Evolutionary conservation across 1,140 invertebrate species (phyloP), one percentile per base, ranked within the genome.

Genomic region (Rhopalosiphum maidis): DNA sequence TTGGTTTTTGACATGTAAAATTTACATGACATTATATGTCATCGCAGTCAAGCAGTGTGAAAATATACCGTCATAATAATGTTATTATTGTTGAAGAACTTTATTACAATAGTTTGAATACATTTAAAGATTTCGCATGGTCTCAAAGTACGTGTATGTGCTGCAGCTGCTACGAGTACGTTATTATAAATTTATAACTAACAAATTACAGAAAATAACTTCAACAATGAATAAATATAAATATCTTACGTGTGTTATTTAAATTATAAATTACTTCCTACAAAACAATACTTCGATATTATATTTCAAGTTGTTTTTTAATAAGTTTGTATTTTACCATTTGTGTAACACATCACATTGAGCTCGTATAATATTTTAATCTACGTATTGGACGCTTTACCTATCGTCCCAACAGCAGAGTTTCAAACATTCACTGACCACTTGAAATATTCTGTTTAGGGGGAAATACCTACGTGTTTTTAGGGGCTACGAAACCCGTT

Each of bases 61-160:
- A 11, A 87, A 46, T 48, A 46, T 22, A 46, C 8, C 4, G 41
- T 41, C 25, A 3, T 46, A 21, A 25, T 87, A 37, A 41, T 86
- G 83, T 21, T 86, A 41, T 30, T 86, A 51, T 88, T 48, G 86
- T 88, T 15, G 11, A 88, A 22, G 30, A 88, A 88, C 86, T 88
- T 88, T 51, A 88, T 88, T 35, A 88, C 43, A 88, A 88, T 51
- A n/a, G 86, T 88, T 87, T 88, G 46, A 51, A 88, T 88, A 88
- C 15, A 48, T n/a, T 88, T 88, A 88, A 88, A 46, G n/a, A 88
- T 46, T 22, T 88, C n/a, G 30, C 21, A 48, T 48, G 23, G 23
- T 87, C 30, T 18, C 11, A 21, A 35, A 48, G 46, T 51, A n/a
- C 48, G 23, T 43, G 37, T 86, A 46, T 86, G 30, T 48, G 11